Evolutionary conservation across 2,888 invertebrate species (phyloP).

Genomic region (Dermolepida albohirtum): DNA sequence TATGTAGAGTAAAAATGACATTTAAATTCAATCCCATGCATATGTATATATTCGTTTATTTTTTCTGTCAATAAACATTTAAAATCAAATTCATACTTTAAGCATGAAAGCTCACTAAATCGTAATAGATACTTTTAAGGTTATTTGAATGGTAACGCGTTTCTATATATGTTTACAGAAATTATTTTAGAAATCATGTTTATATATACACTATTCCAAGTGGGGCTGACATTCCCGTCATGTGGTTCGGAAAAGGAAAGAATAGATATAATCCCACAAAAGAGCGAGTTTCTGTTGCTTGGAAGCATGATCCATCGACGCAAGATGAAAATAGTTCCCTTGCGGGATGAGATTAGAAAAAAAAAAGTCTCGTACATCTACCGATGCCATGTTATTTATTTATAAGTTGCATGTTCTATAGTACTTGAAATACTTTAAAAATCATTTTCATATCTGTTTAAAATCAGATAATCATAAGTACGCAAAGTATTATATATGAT

Average conservation of each 20-base stretch:
- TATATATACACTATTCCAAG: constrained; percentile 27
- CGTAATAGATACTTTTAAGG: too few species aligned
- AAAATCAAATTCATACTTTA: too few species aligned
- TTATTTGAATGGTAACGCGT: too few species aligned
- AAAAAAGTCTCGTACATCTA: constrained; percentile 10
- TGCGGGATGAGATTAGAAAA: constrained; percentile 28
- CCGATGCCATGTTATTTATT: constrained; percentile 24
- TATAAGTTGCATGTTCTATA: constrained; percentile 10
- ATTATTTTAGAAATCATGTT: constrained; percentile 41
- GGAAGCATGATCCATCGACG: too few species aligned
- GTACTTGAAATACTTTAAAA: constrained; percentile 25
- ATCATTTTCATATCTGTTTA: constrained; percentile 3
- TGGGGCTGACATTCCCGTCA: constrained; percentile 35
- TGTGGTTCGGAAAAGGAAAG: constrained; percentile 3
- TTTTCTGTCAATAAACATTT: constrained; percentile 8
- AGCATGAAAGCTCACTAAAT: too few species aligned
- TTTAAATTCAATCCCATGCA: too few species aligned
- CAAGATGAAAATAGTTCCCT: constrained; percentile 32
- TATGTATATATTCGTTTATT: constrained; percentile 10
- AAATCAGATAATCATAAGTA: too few species aligned
- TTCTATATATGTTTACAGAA: constrained; percentile 6
- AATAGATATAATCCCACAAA: background rate
- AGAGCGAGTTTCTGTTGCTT: background rate
- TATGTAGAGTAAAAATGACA: too few species aligned
- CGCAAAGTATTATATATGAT: too few species aligned